These are phyloP conservation scores for Budorcas taxicolor DNA, from an alignment of 2,113 vertebrate species.

Conservation along the genomic window DNA sequence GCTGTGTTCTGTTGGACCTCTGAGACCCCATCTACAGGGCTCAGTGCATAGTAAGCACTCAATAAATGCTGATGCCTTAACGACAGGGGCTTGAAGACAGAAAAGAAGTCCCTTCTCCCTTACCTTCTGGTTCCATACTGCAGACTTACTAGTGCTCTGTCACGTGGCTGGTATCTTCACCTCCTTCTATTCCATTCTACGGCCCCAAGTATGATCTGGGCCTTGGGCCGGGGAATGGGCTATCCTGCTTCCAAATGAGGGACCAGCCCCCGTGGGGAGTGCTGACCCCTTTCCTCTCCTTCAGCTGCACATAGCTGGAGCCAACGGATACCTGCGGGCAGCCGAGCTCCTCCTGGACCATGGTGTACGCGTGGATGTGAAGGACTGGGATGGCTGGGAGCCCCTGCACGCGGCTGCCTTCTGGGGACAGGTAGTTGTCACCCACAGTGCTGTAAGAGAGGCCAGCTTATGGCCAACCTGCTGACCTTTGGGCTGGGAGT, in stretches of 20 bases:
- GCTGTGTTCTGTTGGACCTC: not conserved
- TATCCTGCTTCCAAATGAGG: not conserved
- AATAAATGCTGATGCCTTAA: not conserved
- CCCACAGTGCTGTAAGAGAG: not conserved
- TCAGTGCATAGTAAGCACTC: not conserved
- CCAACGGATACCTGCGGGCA: conserved; percentile 94
- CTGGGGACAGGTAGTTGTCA: conserved; percentile 93
- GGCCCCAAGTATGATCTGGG: not conserved
- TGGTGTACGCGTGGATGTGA: conserved; percentile 89
- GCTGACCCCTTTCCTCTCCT: conserved; percentile 52
- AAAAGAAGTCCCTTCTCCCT: not conserved
- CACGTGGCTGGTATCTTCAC: not conserved
- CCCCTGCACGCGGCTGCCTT: conserved; percentile 96
- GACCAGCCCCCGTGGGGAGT: not conserved
- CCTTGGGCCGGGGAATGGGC: not conserved
- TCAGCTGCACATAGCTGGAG: conserved; percentile 93
- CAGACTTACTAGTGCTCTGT: not conserved
- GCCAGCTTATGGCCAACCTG: not conserved
- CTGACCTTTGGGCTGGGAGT: not conserved
- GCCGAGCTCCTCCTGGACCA: conserved; percentile 94
- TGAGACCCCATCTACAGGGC: not conserved
- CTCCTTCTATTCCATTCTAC: not conserved
- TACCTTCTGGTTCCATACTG: not conserved
- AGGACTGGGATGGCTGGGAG: conserved; percentile 95
- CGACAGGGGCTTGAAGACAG: not conserved